Evolutionary conservation across 2,888 invertebrate species (phyloP), one percentile per base, ranked within the genome.

Genomic region (Taenaris catops): DNA sequence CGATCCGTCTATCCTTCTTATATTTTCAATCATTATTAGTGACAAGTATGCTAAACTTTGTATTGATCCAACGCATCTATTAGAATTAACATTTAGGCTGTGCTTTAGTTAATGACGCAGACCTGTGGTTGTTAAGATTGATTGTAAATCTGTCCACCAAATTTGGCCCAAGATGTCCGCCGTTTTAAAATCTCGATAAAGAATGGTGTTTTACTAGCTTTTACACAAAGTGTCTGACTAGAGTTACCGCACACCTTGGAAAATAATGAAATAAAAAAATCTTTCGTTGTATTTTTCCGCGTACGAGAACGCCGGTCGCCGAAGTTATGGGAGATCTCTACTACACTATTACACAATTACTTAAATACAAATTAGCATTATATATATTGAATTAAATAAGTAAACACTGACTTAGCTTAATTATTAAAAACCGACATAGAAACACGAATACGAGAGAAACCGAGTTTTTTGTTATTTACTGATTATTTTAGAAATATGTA

Each of bases 381-480:
- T 25, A 32, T 18, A 25, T 66, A 80, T 73, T 63, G 72, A 81
- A 81, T 80, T 79, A 83, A 76, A 83, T 80, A 81, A 79, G 74
- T 83, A 81, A 86, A 86, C 83, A 80, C 76, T 81, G 81, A 86
- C 81, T 83, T 86, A 86, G 79, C 83, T 78, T 81, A 81, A 73
- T 66, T 75, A 76, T 76, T 75, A 76, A 70, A 31, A 83, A 79
- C 68, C 67, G 74, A 80, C 65, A 73, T 63, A 66, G 61, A 68
- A 70, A 71, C 65, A 69, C 53, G 51, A 66, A 71, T 61, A 60
- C 55, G 57, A 62, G 61, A 63, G 51, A 65, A 63, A 63, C 55
- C 48, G 53, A 63, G 49, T 50, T 55, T 54, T 58, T n/a, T 47
- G n/a, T 19, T 19, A 7, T 3, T 55, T 27, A 19, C 36, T 26